Percentiles rank a stretch among this genome's conserved stretches.
phyloP scores from a whole-genome alignment of 2,113 vertebrate species.

The Laterallus jamaicensis region DNA sequence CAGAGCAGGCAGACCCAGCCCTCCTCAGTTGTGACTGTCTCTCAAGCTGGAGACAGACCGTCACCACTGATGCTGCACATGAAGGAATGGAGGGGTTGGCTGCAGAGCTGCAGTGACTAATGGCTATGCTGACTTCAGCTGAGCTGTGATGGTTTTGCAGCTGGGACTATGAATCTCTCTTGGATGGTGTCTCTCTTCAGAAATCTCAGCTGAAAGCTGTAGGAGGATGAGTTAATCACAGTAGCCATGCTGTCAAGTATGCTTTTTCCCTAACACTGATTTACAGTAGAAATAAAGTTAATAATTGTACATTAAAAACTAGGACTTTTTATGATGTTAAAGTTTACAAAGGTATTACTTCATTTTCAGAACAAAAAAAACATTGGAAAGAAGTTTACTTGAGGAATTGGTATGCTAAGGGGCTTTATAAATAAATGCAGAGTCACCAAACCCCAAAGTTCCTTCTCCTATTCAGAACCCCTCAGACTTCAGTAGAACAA shows the following conservation, averaged over 20 bases:
- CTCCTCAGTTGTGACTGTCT: background rate
- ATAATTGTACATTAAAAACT: constrained; percentile 47
- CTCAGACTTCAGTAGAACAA: background rate
- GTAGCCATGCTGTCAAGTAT: background rate
- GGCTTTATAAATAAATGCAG: background rate
- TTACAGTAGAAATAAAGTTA: constrained; percentile 27
- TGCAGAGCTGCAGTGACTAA: background rate
- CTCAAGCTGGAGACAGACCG: background rate
- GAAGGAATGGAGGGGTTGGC: background rate
- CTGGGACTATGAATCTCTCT: background rate
- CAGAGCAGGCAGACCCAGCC: background rate
- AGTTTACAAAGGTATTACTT: constrained; percentile 24
- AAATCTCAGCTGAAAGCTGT: background rate
- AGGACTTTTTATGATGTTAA: background rate
- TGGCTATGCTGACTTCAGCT: background rate
- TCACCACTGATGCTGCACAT: background rate
- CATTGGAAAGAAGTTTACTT: background rate
- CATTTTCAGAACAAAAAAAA: background rate
- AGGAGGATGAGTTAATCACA: constrained; percentile 5
- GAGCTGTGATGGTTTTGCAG: background rate
- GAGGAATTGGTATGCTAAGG: background rate
- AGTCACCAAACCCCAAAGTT: background rate
- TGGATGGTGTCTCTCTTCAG: background rate
- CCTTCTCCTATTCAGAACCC: background rate
- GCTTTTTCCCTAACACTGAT: constrained; percentile 39